Conservation (phyloP, 1,140 invertebrate genomes). For the Pomacea maculata region DNA sequence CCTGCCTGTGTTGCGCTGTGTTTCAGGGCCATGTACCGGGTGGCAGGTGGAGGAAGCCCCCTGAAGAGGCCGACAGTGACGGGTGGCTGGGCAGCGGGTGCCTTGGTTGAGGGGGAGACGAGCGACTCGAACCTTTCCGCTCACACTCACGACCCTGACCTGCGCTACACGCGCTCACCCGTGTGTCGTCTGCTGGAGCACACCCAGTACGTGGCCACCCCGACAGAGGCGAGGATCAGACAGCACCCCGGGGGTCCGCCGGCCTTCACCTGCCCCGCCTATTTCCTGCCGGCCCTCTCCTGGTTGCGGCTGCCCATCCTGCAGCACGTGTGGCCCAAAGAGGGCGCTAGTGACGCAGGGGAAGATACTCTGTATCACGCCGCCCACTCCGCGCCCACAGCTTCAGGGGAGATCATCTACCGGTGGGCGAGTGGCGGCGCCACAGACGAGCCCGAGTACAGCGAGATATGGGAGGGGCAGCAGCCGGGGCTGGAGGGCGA, state of each 20-base stretch:
- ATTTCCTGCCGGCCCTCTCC: constrained; percentile 21
- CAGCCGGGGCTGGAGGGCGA: neutral
- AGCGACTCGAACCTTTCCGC: neutral
- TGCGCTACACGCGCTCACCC: constrained; percentile 12
- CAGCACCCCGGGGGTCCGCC: constrained; percentile 9
- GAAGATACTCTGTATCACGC: constrained; percentile 8
- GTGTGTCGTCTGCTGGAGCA: constrained; percentile 24
- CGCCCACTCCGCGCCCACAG: neutral
- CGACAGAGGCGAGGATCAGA: constrained; percentile 5
- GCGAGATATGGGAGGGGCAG: constrained; percentile 14
- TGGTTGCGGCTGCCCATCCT: constrained; percentile 19
- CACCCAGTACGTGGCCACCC: constrained; percentile 22
- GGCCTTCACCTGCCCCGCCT: constrained; percentile 18
- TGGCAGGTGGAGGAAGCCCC: constrained; percentile 4
- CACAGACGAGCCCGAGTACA: constrained; percentile 11
- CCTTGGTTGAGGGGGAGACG: constrained; percentile 17
- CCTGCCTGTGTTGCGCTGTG: neutral
- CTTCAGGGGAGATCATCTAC: constrained; percentile 15
- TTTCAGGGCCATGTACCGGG: constrained; percentile 22
- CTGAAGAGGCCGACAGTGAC: constrained; percentile 1
- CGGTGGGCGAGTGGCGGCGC: neutral
- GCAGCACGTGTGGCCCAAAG: constrained; percentile 10
- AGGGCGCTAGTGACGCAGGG: constrained; percentile 2
- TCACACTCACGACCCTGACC: neutral
- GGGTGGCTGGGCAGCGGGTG: constrained; percentile 10